phyloP scores from a whole-genome alignment of 2,888 invertebrate genomes.

The Aquatica leii region DNA sequence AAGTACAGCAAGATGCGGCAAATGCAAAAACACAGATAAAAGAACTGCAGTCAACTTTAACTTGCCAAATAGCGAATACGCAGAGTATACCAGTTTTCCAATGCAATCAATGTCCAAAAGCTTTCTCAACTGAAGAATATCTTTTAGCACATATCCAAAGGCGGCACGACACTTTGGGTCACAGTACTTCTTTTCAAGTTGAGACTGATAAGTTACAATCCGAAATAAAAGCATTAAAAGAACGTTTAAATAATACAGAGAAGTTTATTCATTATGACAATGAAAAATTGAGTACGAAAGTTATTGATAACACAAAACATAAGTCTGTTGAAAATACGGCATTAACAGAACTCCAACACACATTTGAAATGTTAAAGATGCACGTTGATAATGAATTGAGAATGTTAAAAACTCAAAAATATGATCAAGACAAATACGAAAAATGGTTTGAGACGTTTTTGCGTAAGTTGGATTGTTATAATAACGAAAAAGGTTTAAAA shows the following conservation, averaged over 20 bases:
- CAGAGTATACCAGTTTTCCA: constrained; percentile 59
- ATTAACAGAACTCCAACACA: constrained; percentile 50
- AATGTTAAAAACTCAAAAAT: constrained; percentile 65
- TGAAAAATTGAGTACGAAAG: constrained; percentile 21
- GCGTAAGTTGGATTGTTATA: constrained; percentile 47
- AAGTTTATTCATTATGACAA: constrained; percentile 61
- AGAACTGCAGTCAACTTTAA: constrained; percentile 45
- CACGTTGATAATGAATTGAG: constrained; percentile 57
- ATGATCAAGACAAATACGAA: constrained; percentile 65
- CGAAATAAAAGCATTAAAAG: constrained; percentile 71
- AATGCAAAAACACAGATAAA: constrained; percentile 61
- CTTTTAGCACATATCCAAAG: constrained; percentile 70
- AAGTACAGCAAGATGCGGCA: constrained; percentile 62
- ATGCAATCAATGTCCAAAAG: constrained; percentile 73
- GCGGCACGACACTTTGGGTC: constrained; percentile 62
- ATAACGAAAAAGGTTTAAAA: constrained; percentile 27
- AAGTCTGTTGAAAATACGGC: constrained; percentile 17
- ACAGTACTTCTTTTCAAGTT: constrained; percentile 53
- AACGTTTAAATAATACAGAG: constrained; percentile 68
- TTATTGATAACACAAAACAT: neutral
- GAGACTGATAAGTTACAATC: constrained; percentile 71
- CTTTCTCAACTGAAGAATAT: constrained; percentile 71
- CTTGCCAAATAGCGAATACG: constrained; percentile 27
- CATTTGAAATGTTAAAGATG: constrained; percentile 55
- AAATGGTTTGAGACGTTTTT: constrained; percentile 61